Base-by-base conservation (phyloP, 2,888 invertebrate genomes). In the Epinotia nisella region DNA sequence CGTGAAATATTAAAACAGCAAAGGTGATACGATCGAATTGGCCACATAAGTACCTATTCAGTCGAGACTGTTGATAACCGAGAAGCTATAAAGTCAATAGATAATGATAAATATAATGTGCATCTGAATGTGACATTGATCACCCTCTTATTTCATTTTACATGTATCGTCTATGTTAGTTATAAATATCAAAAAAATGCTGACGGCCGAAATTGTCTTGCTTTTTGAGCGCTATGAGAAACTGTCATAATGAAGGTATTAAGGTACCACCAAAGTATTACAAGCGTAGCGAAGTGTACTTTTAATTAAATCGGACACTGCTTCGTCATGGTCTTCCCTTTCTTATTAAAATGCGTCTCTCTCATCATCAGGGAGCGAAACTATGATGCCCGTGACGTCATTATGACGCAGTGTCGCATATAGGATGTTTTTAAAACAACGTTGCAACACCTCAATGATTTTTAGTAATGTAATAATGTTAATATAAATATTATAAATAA, bases 41-140 rank as follows among this genome's bases (percentile, higher is more conserved):
- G 35, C 9, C 13, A n/a, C n/a, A 61, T 39, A 45, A 1, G 61
- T 41, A 62, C 45, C 49, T 49, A 45, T 61, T 45, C 15, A 62
- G 49, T 49, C 24, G 17, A 39, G 10, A 29, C 24, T 24, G 24
- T 21, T 49, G 29, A n/a, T 45, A 62, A 17, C 49, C 24, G 17
- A 24, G n/a, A 29, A 62, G n/a, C 49, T 24, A 62, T 62, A 62
- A 61, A 62, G 29, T 29, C 24, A 29, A 11, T 51, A 51, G 62
- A 62, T 62, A 51, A 62, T 49, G 29, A 49, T 51, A 62, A 4
- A 62, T 62, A 24, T 45, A 41, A 45, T 24, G 17, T 62, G 29
- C 17, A 17, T 49, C 24, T 21, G 61, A 11, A 24, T 29, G 17
- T 62, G 24, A 45, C 49, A 11, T 29, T 11, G 17, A n/a, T 62